Evolutionary conservation across 2,797 vertebrate species (phyloP), one percentile per base, ranked within the genome.

Genomic region (Ctenopoma kingsleyae): DNA sequence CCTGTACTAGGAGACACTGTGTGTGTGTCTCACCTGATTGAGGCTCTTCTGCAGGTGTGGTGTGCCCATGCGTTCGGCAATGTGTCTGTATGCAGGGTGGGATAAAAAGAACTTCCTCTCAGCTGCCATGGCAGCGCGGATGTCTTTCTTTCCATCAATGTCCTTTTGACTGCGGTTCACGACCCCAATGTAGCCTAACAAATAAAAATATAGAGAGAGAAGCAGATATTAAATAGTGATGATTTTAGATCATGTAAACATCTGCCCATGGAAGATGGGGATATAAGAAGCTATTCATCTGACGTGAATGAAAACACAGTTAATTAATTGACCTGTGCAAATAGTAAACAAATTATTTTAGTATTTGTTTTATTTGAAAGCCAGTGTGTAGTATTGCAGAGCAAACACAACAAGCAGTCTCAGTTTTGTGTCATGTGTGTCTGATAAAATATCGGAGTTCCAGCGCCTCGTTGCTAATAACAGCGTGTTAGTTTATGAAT

Each of bases 141-240:
- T 99, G 84, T 99, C 97, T 86, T 99, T 99, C 89, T 95, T 97
- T 13, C 98, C 98, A 70, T 99, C 98, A 0, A 99, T 99, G 88
- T 99, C 98, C 87, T 99, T 99, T 85, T 99, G 98, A 87, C 98
- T 99, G 76, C 98, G 96, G 91, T 99, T 99, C 78, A 99, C 97
- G 67, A 99, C 97, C 1, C 97, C 97, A 4, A 98, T 96, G 67
- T 99, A 99, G 19, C 97, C 97, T 99, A 17, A 27, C 35, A 23
- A 52, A 27, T n/a, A 70, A 22, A 17, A 48, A 13, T 25, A 23
- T 1, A 41, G 7, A 12, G 17, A 20, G 2, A 20, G 10, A 6
- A 27, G 17, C 8, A 38, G 27, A 20, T 49, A 17, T 49, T 40
- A 12, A 13, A 67, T 7, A 4, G 8, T 46, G 1, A 38, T 38